Evolutionary conservation across 2,797 vertebrate genomes (phyloP), one percentile per base, ranked within the genome.

Genomic region (Cirrhinus molitorella): DNA sequence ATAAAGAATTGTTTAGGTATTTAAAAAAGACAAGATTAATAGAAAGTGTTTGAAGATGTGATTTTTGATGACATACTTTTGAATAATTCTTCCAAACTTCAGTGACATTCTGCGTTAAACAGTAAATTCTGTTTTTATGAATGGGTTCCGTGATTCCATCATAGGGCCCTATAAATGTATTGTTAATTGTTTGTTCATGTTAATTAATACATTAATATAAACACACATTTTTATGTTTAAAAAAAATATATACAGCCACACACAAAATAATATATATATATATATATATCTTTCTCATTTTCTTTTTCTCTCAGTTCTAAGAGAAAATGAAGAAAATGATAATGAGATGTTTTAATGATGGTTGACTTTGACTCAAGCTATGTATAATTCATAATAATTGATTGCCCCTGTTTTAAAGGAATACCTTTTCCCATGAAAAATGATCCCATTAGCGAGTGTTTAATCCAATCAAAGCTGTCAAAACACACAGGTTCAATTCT

Each of bases 381-480:
- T 98, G 95, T 95, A 98, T 99, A 98, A 99, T 98, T 98, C 96
- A 99, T 97, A 97, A 97, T 99, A 98, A 99, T 96, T 97, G 97
- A 98, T 97, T 97, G 93, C 89, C 91, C 55, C 92, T 95, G 93
- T 94, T 96, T 96, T 95, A 95, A 96, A 96, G 93, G 94, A 96
- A 94, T 96, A 96, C 94, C 96, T 97, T 97, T 97, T 96, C 90
- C 94, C 92, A 94, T 96, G 96, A 98, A 96, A 97, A 98, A 99
- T 97, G 91, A 98, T 96, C 96, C 95, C 96, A 97, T 98, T 98
- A 98, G 95, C 84, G 77, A 89, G 93, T 95, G 95, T 97, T 97
- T 96, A 97, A 97, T 98, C 96, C 96, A 97, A 97, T 96, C 96
- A 95, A 94, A 96, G 88, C 94, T 98, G 97, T 98, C 96, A 98